phyloP scores from a whole-genome alignment of 2,797 vertebrate species.

The Podargus strigoides region DNA sequence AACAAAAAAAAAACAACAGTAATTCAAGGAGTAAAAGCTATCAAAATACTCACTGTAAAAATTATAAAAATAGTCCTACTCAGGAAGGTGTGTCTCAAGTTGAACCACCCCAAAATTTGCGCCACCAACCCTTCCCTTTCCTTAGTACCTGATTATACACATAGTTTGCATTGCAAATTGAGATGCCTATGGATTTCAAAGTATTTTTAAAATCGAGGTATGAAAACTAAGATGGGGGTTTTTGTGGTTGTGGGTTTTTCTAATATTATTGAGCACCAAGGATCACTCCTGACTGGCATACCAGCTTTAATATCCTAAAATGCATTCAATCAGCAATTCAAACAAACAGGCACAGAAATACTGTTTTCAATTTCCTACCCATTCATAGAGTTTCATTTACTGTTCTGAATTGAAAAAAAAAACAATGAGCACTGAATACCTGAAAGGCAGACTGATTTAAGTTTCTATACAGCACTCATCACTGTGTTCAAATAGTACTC shows the following conservation, averaged over 20 bases:
- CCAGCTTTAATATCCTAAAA: neutral
- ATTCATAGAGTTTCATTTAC: constrained; percentile 1
- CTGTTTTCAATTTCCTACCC: neutral
- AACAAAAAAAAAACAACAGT: neutral
- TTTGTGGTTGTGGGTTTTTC: neutral
- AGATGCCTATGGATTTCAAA: neutral
- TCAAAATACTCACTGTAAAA: neutral
- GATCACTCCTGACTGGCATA: neutral
- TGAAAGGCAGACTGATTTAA: neutral
- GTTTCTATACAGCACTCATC: neutral
- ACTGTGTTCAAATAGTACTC: neutral
- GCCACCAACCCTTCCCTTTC: rapidly evolving
- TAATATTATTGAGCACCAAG: neutral
- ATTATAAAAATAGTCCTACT: neutral
- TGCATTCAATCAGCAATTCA: neutral
- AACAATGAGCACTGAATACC: neutral
- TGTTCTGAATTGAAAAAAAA: neutral
- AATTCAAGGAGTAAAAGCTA: neutral
- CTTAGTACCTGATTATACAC: neutral
- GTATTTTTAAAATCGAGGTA: neutral
- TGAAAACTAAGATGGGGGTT: neutral
- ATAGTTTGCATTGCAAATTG: neutral
- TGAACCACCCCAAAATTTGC: neutral
- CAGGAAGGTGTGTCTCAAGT: neutral
- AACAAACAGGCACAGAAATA: neutral